Conservation (phyloP, 2,888 invertebrate genomes). For the Lochmaea crataegi region DNA sequence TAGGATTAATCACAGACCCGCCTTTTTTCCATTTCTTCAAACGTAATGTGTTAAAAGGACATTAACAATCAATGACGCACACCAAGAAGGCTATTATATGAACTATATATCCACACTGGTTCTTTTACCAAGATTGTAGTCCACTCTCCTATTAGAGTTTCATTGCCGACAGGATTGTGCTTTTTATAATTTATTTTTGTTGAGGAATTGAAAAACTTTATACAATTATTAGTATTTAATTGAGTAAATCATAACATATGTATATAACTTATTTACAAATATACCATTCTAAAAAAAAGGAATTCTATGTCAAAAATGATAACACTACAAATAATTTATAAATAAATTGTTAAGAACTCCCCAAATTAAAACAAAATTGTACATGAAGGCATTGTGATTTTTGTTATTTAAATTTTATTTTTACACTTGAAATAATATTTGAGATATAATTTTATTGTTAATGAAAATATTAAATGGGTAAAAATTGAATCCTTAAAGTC, state of each 20-base stretch:
- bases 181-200: background rate
- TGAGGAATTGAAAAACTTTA: constrained; percentile 3
- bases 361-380: constrained; percentile 50
- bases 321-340: constrained; percentile 51
- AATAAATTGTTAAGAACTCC: constrained; percentile 52
- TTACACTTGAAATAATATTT: background rate
- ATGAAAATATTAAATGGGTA: too few species aligned
- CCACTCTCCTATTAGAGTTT: too few species aligned
- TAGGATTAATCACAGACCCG: too few species aligned
- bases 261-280: constrained; percentile 56
- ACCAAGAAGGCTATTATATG: too few species aligned
- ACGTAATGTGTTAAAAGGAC: too few species aligned
- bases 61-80: too few species aligned
- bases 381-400: constrained; percentile 43
- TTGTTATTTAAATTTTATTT: constrained; percentile 37
- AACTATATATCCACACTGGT: too few species aligned
- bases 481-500: too few species aligned
- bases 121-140: too few species aligned
- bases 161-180: too few species aligned
- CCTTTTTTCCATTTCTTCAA: too few species aligned
- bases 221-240: constrained; percentile 48
- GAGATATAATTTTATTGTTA: too few species aligned
- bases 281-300: constrained; percentile 53
- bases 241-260: constrained; percentile 54
- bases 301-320: constrained; percentile 52